phyloP scores from a whole-genome alignment of 2,888 invertebrate genomes.

The Xanthia icteritia region DNA sequence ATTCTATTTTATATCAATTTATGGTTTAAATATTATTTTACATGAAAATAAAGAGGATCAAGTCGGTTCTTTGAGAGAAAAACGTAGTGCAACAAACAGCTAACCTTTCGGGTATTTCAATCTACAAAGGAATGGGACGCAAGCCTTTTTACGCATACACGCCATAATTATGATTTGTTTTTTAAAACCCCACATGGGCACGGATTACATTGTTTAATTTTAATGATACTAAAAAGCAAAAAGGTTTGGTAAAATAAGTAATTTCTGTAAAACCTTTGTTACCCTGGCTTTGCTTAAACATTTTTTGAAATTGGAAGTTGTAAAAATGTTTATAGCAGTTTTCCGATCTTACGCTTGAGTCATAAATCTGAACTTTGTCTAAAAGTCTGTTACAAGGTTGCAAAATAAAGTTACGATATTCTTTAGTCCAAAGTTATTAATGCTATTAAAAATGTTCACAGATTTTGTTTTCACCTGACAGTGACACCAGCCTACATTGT shows the following conservation, averaged over 20 bases:
- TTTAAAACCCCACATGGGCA: conserved; percentile 30
- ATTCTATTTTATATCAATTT: too few species aligned
- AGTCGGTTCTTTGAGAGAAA: not conserved
- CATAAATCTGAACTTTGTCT: conserved; percentile 57
- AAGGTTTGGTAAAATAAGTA: conserved; percentile 30
- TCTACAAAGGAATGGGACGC: conserved; percentile 46
- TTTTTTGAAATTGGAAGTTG: conserved; percentile 54
- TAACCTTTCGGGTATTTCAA: conserved; percentile 47
- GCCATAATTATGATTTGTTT: conserved; percentile 53
- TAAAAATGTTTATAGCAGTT: conserved; percentile 58
- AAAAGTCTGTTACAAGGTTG: conserved; percentile 23
- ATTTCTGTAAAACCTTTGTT: conserved; percentile 35
- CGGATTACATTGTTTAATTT: conserved; percentile 35
- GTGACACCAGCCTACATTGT: too few species aligned
- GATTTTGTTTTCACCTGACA: not conserved
- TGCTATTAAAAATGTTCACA: conserved; percentile 35
- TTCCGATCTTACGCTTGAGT: conserved; percentile 42
- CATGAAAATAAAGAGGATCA: not conserved
- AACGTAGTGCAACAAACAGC: conserved; percentile 7
- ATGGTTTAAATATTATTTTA: not conserved
- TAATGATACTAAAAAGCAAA: conserved; percentile 26
- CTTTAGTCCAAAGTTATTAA: conserved; percentile 34
- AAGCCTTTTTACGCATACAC: conserved; percentile 33
- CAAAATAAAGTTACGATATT: conserved; percentile 37
- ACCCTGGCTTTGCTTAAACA: conserved; percentile 8